Conservation (phyloP, 2,888 invertebrate genomes). For the Nipponacmea schrenckii region DNA sequence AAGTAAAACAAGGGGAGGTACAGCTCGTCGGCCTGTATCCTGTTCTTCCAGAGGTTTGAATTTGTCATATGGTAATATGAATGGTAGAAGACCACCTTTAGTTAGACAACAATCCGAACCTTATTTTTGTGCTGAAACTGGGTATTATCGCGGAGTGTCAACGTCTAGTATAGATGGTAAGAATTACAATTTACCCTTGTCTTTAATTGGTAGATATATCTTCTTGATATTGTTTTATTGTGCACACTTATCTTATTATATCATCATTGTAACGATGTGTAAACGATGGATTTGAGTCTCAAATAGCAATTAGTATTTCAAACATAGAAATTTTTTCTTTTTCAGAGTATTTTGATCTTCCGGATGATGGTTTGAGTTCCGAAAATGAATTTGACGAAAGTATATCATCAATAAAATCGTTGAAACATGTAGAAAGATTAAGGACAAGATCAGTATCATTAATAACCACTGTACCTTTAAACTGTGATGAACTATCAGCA, state of each 20-base stretch:
- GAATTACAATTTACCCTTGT: background rate
- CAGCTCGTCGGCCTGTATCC: background rate
- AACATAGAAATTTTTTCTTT: background rate
- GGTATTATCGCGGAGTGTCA: background rate
- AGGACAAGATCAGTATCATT: background rate
- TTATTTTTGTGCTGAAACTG: background rate
- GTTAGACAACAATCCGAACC: background rate
- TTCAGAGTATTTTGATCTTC: conserved; percentile 3
- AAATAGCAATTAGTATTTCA: too few relatives aligned
- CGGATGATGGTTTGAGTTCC: conserved; percentile 2
- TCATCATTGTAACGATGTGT: too few relatives aligned
- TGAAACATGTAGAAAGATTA: background rate
- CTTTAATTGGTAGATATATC: too few relatives aligned
- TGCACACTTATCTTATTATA: too few relatives aligned
- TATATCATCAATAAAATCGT: background rate
- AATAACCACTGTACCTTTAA: background rate
- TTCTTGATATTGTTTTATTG: too few relatives aligned
- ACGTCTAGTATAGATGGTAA: background rate
- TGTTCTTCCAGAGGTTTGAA: background rate
- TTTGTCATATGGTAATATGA: background rate
- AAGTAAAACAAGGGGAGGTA: background rate
- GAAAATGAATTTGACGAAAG: background rate
- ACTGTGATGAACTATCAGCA: background rate
- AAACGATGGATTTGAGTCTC: too few relatives aligned
- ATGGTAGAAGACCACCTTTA: background rate